Percentiles rank a stretch among this genome's conserved stretches.
Evolutionary conservation across 2,888 invertebrate species (phyloP).

Genomic region (Tetheella fluctuosa): DNA sequence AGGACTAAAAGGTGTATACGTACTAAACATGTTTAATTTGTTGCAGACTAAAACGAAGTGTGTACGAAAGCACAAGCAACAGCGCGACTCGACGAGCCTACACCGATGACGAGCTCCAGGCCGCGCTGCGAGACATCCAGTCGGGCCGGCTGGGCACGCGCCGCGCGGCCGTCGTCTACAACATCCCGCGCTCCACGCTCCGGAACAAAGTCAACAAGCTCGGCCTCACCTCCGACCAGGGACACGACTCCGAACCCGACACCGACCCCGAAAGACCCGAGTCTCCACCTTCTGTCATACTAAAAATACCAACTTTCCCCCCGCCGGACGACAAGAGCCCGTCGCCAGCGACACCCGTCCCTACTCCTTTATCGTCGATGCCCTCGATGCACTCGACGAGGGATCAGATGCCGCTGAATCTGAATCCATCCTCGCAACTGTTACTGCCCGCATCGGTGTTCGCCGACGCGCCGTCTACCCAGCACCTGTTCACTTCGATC

Average conservation of each 20-base stretch:
- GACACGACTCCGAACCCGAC: constrained; percentile 85
- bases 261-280: constrained; percentile 70
- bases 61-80: constrained; percentile 65
- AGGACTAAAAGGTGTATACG: too few relatives aligned
- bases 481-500: constrained; percentile 86
- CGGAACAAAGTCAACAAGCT: constrained; percentile 96
- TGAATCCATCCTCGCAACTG: constrained; percentile 72
- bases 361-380: constrained; percentile 73
- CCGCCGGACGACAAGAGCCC: constrained; percentile 79
- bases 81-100: constrained; percentile 91
- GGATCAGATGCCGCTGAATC: constrained; percentile 58
- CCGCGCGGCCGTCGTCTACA: constrained; percentile 97
- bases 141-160: constrained; percentile 96
- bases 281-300: constrained; percentile 90
- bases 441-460: constrained; percentile 75
- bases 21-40: constrained; percentile 37
- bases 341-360: constrained; percentile 74
- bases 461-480: constrained; percentile 83
- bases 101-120: constrained; percentile 97
- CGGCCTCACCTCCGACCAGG: constrained; percentile 86
- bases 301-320: constrained; percentile 97
- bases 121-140: constrained; percentile 97
- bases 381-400: constrained; percentile 69
- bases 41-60: constrained; percentile 75
- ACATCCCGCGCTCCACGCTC: constrained; percentile 97